Conservation (phyloP, 2,113 vertebrate genomes). For the Daboia siamensis region DNA sequence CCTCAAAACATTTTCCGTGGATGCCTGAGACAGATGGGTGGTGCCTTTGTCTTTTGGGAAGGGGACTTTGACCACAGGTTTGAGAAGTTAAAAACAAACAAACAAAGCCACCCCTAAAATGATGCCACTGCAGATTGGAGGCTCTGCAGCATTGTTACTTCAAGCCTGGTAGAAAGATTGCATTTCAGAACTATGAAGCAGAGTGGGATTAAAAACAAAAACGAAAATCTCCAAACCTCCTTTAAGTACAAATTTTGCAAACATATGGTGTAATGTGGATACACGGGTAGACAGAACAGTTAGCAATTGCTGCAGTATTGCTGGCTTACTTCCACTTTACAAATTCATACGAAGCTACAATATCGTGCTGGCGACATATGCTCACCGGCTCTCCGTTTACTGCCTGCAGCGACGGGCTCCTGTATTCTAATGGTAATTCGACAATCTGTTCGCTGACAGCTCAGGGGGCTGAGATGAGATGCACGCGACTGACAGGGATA, state of each 20-base stretch:
- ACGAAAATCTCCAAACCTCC: not conserved
- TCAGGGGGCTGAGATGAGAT: constrained; percentile 73
- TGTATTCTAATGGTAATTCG: constrained; percentile 84
- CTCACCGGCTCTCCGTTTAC: constrained; percentile 77
- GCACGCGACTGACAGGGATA: constrained; percentile 83
- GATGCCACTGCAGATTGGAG: not conserved
- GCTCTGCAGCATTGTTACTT: constrained; percentile 35
- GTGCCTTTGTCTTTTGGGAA: constrained; percentile 28
- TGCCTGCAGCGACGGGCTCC: constrained; percentile 72
- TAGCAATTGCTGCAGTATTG: constrained; percentile 71
- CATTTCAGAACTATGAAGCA: constrained; percentile 31
- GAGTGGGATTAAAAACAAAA: constrained; percentile 13
- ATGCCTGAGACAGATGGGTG: constrained; percentile 51
- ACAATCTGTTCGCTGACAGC: constrained; percentile 86
- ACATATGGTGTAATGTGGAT: constrained; percentile 67
- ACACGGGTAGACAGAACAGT: constrained; percentile 68
- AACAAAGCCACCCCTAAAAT: not conserved
- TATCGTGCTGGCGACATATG: constrained; percentile 80
- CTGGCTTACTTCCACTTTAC: constrained; percentile 79
- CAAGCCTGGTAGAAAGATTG: constrained; percentile 13
- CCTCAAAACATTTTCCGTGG: constrained; percentile 44
- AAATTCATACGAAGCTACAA: constrained; percentile 79
- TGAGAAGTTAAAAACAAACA: constrained; percentile 48
- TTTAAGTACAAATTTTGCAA: constrained; percentile 60
- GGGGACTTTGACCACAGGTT: not conserved